phyloP scores from a whole-genome alignment of 1,140 invertebrate genomes.

The Leptonema lineaticorne region DNA sequence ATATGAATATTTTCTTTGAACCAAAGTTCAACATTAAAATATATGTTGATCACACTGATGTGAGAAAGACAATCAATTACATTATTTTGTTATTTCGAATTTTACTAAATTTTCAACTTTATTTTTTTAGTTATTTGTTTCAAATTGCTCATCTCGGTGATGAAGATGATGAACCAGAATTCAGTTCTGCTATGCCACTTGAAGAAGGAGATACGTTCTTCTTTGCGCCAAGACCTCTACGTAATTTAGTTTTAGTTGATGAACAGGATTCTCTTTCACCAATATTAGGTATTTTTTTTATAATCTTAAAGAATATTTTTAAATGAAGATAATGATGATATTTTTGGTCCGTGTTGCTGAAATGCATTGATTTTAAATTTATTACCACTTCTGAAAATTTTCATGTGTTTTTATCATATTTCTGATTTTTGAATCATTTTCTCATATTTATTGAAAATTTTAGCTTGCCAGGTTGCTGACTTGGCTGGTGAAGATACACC shows the following conservation, averaged over 20 bases:
- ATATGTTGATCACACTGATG: conserved; percentile 56
- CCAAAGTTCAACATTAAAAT: conserved; percentile 54
- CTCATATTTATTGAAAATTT: conserved; percentile 23
- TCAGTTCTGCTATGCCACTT: conserved; percentile 96
- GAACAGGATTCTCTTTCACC: conserved; percentile 97
- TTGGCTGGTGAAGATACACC: conserved; percentile 98
- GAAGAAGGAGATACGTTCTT: conserved; percentile 99
- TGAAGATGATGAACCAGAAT: conserved; percentile 99
- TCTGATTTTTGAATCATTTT: neutral
- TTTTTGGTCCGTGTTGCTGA: conserved; percentile 40
- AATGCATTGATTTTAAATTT: conserved; percentile 36
- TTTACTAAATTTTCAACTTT: neutral
- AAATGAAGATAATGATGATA: conserved; percentile 33
- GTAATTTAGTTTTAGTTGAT: conserved; percentile 97
- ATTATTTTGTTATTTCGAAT: neutral
- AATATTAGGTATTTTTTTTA: conserved; percentile 74
- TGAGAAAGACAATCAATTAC: conserved; percentile 52
- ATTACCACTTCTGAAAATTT: conserved; percentile 30
- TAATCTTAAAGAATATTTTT: neutral
- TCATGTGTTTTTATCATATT: conserved; percentile 8
- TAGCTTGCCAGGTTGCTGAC: conserved; percentile 68
- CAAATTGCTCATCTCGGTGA: conserved; percentile 99
- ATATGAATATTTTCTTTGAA: conserved; percentile 53
- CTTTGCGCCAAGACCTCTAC: conserved; percentile 90
- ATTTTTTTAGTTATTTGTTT: conserved; percentile 83